Evolutionary conservation across 2,888 invertebrate species (phyloP).

Genomic region (Lobophora halterata): DNA sequence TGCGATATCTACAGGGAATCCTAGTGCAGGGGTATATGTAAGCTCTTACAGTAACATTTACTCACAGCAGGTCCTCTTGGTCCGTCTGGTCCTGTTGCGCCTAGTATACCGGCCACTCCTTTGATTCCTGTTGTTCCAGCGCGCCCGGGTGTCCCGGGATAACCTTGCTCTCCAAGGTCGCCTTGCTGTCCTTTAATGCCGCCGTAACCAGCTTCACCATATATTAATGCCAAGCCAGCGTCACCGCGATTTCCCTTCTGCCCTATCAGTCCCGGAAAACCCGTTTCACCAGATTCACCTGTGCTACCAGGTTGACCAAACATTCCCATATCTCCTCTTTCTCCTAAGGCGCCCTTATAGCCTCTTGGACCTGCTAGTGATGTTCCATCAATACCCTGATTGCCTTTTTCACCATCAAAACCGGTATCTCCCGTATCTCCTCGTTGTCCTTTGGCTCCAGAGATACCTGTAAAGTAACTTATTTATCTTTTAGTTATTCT

Average conservation of each 20-base stretch:
- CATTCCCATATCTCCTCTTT: conserved; percentile 83
- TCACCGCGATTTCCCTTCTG: conserved; percentile 75
- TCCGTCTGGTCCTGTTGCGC: conserved; percentile 81
- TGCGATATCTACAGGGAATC: too few relatives aligned
- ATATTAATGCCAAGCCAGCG: conserved; percentile 68
- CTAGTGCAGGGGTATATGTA: too few relatives aligned
- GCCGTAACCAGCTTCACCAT: conserved; percentile 56
- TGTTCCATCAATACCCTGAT: conserved; percentile 60
- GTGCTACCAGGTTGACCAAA: conserved; percentile 80
- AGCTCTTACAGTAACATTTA: too few relatives aligned
- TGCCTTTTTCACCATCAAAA: conserved; percentile 53
- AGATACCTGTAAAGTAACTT: conserved; percentile 35
- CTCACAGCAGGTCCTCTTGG: conserved; percentile 78
- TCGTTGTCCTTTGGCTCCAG: conserved; percentile 52
- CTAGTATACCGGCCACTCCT: conserved; percentile 67
- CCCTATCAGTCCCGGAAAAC: conserved; percentile 82
- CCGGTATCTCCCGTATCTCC: conserved; percentile 64
- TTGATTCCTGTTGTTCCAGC: conserved; percentile 71
- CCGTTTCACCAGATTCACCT: conserved; percentile 79
- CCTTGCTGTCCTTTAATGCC: conserved; percentile 76
- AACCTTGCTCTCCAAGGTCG: conserved; percentile 79
- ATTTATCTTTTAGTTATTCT: too few relatives aligned
- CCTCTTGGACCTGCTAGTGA: conserved; percentile 71
- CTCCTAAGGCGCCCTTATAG: conserved; percentile 84
- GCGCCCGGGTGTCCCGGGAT: conserved; percentile 75